phyloP scores from a whole-genome alignment of 2,113 vertebrate species.

The Catharus fuscescens region DNA sequence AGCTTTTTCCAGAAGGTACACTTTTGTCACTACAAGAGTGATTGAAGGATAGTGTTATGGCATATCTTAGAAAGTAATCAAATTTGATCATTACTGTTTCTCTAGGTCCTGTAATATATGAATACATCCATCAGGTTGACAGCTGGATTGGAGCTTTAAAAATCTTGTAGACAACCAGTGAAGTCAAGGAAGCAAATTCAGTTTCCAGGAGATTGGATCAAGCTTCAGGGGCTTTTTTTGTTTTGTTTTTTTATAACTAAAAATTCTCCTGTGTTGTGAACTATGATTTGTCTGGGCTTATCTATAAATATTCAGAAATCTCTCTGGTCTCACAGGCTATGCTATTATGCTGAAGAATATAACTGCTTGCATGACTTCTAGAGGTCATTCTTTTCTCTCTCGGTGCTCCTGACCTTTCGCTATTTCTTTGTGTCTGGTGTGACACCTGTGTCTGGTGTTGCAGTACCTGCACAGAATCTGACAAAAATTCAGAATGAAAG shows the following conservation, averaged over 20 bases:
- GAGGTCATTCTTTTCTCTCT: not conserved
- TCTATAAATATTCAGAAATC: not conserved
- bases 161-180: not conserved
- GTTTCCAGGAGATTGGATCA: not conserved
- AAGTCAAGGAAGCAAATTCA: constrained; percentile 5
- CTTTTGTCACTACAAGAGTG: not conserved
- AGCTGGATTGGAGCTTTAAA: not conserved
- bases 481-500: not conserved
- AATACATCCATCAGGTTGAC: not conserved
- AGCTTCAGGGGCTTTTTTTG: not conserved
- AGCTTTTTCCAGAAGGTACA: not conserved
- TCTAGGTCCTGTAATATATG: not conserved
- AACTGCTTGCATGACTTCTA: not conserved
- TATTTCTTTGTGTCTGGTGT: not conserved
- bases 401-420: not conserved
- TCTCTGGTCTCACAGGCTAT: not conserved
- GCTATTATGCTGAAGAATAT: not conserved
- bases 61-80: not conserved
- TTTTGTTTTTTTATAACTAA: not conserved
- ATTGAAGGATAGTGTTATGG: not conserved
- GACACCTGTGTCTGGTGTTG: not conserved
- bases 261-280: not conserved
- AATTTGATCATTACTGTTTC: not conserved
- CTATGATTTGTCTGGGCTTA: not conserved
- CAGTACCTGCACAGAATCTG: not conserved